These are phyloP conservation scores for Hermaeophaga mercurialis DNA, from an alignment of 2,888 invertebrate genomes.

Conservation along the genomic window DNA sequence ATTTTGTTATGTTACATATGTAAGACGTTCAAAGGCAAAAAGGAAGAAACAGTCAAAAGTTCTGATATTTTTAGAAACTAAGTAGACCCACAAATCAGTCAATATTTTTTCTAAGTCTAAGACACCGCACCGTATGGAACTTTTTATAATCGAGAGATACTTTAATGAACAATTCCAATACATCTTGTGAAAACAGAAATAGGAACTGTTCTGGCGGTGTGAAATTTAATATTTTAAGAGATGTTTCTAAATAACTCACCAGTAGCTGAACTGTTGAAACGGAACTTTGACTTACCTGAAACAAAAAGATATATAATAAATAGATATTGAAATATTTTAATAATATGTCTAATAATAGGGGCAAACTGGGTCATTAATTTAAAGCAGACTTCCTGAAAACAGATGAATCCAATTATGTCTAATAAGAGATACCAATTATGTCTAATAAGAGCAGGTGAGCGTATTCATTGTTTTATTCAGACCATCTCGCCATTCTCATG, in stretches of 20 bases:
- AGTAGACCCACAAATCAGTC: slow-evolving; percentile 7
- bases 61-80: slow-evolving; percentile 14
- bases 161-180: slow-evolving; percentile 22
- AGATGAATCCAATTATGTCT: neutral
- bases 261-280: neutral
- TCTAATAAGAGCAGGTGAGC: slow-evolving; percentile 1
- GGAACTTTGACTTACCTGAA: slow-evolving; percentile 26
- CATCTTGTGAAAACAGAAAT: slow-evolving; percentile 25
- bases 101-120: slow-evolving; percentile 10
- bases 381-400: slow-evolving; percentile 1
- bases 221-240: slow-evolving; percentile 16
- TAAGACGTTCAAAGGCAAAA: no score
- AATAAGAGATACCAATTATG: neutral
- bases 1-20: no score
- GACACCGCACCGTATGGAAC: slow-evolving; percentile 37
- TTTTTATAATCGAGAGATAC: slow-evolving; percentile 29
- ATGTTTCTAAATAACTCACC: no score
- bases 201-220: slow-evolving; percentile 23
- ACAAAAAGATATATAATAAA: neutral
- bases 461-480: neutral
- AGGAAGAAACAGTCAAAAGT: no score
- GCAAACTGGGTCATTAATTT: slow-evolving; percentile 10
- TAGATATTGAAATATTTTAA: neutral
- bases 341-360: slow-evolving; percentile 2
- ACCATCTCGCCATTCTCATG: no score